These are phyloP conservation scores for Onthophagus taurus DNA, from an alignment of 1,140 invertebrate species.

Conservation along the genomic window DNA sequence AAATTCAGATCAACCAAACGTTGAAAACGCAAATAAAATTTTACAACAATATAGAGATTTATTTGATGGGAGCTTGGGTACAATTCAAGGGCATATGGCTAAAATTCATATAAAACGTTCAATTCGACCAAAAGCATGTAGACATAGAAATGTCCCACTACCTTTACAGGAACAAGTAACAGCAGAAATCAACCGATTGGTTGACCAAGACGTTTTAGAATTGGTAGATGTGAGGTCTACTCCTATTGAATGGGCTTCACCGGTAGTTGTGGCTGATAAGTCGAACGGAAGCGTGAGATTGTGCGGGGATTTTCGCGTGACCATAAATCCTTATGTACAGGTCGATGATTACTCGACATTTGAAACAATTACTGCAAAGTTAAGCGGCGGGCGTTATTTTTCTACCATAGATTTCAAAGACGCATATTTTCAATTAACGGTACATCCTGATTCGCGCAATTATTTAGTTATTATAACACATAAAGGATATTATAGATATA, in stretches of 20 bases:
- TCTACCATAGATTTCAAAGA: constrained; percentile 4
- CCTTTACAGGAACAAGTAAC: constrained; percentile 1
- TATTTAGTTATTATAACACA: constrained; percentile 2
- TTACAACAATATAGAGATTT: too few relatives aligned
- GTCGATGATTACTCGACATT: constrained; percentile 21
- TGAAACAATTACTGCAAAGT: constrained; percentile 4
- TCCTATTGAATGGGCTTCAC: constrained; percentile 30
- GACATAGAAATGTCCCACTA: background rate
- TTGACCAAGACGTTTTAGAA: background rate
- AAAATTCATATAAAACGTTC: background rate
- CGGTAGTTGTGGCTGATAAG: constrained; percentile 39
- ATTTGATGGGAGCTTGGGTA: too few relatives aligned
- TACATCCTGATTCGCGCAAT: constrained; percentile 1
- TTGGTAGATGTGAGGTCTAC: background rate
- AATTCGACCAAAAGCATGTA: background rate
- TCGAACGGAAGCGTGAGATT: constrained; percentile 26
- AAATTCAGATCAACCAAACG: too few relatives aligned
- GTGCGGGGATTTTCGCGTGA: constrained; percentile 16
- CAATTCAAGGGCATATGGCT: too few relatives aligned
- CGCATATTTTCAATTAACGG: constrained; percentile 1
- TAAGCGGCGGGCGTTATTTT: background rate
- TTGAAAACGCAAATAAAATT: too few relatives aligned
- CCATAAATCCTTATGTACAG: constrained; percentile 20
- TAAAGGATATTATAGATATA: background rate
- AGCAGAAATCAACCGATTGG: background rate